These are phyloP conservation scores for Rhea pennata DNA, from an alignment of 2,113 vertebrate species.

Conservation along the genomic window DNA sequence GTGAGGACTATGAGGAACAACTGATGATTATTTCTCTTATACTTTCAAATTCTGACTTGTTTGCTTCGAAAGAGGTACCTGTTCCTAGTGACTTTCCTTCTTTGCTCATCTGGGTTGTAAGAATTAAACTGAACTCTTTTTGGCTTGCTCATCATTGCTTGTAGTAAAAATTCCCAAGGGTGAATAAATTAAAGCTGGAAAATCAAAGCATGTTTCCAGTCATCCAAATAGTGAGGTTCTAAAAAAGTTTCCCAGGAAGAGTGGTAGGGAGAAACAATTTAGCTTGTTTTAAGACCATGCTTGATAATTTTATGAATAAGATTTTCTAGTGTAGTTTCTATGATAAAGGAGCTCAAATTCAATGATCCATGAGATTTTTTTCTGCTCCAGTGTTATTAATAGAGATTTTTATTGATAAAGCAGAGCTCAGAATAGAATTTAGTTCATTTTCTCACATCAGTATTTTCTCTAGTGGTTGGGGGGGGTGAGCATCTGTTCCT, in stretches of 20 bases:
- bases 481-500: not conserved
- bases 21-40: slow-evolving; percentile 2
- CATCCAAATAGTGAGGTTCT: not conserved
- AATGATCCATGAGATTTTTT: not conserved
- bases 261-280: not conserved
- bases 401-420: not conserved
- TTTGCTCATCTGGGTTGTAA: not conserved
- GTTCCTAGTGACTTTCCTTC: slow-evolving; percentile 21
- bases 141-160: slow-evolving; percentile 16
- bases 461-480: not conserved
- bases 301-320: not conserved
- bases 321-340: not conserved
- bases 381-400: not conserved
- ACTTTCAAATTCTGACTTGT: not conserved
- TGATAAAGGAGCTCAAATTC: not conserved
- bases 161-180: not conserved
- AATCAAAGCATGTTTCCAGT: not conserved
- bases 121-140: slow-evolving; percentile 45
- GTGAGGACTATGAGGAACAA: slow-evolving; percentile 5
- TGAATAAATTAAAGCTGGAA: slow-evolving; percentile 48
- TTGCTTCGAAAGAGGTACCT: slow-evolving; percentile 39
- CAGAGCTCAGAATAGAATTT: not conserved
- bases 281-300: not conserved
- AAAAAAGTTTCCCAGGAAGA: not conserved
- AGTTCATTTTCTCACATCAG: not conserved